Evolutionary conservation across 64 coral and sea anemone species (phyloP).

Genomic region (Porites australiensis): DNA sequence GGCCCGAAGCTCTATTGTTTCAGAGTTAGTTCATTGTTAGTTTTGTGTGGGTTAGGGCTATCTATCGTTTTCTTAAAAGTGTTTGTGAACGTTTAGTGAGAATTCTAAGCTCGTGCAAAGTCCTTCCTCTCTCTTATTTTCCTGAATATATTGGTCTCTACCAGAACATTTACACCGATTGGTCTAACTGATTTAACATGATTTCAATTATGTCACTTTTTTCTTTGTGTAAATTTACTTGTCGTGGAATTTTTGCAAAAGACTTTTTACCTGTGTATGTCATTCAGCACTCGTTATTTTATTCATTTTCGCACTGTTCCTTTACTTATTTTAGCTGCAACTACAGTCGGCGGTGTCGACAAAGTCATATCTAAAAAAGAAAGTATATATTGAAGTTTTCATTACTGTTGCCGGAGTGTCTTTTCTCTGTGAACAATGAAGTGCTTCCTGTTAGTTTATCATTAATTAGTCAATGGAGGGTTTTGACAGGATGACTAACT

Average conservation of each 20-base stretch:
- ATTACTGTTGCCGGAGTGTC: background rate
- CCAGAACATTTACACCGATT: constrained; percentile 1
- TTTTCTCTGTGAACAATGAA: constrained; percentile 1
- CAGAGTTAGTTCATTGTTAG: background rate
- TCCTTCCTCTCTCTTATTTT: background rate
- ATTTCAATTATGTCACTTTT: background rate
- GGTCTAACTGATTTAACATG: background rate
- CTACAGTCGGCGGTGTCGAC: background rate
- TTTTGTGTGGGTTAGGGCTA: background rate
- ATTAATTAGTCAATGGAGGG: constrained; percentile 1
- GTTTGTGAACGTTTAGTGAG: background rate
- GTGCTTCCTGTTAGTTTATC: background rate
- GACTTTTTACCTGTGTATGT: background rate
- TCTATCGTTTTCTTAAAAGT: background rate
- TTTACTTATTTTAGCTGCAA: background rate
- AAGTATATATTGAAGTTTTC: background rate
- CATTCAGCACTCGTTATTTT: background rate
- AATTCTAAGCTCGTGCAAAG: background rate
- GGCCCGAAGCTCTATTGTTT: background rate
- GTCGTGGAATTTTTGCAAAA: background rate
- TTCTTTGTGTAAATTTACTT: constrained; percentile 2
- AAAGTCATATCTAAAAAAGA: background rate
- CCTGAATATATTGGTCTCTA: background rate
- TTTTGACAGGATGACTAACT: constrained; percentile 1
- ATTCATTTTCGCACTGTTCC: background rate